phyloP scores from a whole-genome alignment of 2,797 vertebrate genomes.

The Phalanger gymnotis region DNA sequence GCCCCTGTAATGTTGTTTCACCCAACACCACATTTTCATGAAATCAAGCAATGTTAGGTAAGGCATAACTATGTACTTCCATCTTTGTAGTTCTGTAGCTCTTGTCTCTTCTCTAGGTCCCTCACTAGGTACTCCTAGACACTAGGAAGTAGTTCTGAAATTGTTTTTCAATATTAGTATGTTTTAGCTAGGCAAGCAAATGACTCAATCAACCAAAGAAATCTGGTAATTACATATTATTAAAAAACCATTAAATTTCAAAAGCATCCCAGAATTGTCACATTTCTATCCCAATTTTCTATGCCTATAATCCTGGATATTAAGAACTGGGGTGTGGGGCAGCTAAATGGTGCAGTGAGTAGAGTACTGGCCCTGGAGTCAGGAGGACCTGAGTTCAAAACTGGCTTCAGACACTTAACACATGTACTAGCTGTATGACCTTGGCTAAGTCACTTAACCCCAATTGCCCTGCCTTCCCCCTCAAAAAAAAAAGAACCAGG shows the following conservation, averaged over 20 bases:
- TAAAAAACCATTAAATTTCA: neutral
- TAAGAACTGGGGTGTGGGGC: neutral
- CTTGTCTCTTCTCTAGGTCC: neutral
- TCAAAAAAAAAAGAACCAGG: neutral
- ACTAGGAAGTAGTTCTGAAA: neutral
- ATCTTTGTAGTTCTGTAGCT: neutral
- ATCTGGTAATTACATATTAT: neutral
- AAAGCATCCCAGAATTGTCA: neutral
- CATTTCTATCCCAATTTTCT: neutral
- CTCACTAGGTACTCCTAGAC: neutral
- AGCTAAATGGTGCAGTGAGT: no score
- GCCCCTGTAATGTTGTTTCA: neutral
- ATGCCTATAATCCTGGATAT: neutral
- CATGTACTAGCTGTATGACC: no score
- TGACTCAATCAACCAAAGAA: neutral
- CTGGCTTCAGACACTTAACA: no score
- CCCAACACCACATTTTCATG: neutral
- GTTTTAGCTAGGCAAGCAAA: neutral
- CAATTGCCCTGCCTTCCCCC: no score
- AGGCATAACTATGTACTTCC: neutral
- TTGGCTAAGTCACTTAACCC: no score
- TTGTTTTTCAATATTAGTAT: neutral
- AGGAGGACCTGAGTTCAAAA: no score
- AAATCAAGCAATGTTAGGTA: neutral
- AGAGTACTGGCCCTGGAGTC: no score